Percentiles rank a stretch among this genome's conserved stretches.
Evolutionary conservation across 2,888 invertebrate species (phyloP).

Genomic region (Stenolophus ochropezus): DNA sequence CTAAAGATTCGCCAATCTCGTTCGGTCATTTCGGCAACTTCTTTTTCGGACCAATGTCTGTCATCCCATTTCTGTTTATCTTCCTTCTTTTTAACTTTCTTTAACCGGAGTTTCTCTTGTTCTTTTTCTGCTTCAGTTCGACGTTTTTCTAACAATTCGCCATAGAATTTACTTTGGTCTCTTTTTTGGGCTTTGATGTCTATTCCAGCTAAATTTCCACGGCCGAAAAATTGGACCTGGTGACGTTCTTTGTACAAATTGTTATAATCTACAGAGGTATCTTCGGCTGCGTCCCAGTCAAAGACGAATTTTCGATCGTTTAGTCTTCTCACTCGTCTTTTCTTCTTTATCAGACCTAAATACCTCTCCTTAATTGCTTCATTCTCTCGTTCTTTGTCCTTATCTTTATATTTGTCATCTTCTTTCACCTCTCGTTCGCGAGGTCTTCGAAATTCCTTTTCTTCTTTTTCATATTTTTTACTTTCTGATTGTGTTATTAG

Average conservation of each 20-base stretch:
- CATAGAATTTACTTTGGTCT: constrained; percentile 98
- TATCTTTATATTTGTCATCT: constrained; percentile 78
- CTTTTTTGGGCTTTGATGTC: constrained; percentile 97
- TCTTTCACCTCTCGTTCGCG: constrained; percentile 73
- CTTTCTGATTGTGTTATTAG: constrained; percentile 62
- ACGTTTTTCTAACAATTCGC: constrained; percentile 93
- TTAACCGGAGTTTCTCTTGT: constrained; percentile 94
- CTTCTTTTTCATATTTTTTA: constrained; percentile 69
- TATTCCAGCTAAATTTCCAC: constrained; percentile 98
- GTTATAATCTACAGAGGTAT: constrained; percentile 98
- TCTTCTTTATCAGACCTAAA: constrained; percentile 94
- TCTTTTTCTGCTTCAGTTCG: constrained; percentile 97
- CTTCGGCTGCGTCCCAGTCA: constrained; percentile 99
- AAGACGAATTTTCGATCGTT: constrained; percentile 99
- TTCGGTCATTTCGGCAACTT: constrained; percentile 96
- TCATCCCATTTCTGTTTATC: constrained; percentile 99
- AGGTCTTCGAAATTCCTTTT: constrained; percentile 70
- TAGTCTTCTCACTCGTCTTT: constrained; percentile 91
- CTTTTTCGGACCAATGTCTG: constrained; percentile 98
- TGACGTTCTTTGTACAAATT: constrained; percentile 96
- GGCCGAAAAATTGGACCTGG: constrained; percentile 97
- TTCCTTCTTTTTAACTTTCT: constrained; percentile 95
- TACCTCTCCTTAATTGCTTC: constrained; percentile 98
- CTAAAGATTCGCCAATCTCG: constrained; percentile 99
- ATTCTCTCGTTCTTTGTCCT: constrained; percentile 93